Evolutionary conservation across 2,797 vertebrate genomes (phyloP).

Genomic region (Taeniopygia guttata): DNA sequence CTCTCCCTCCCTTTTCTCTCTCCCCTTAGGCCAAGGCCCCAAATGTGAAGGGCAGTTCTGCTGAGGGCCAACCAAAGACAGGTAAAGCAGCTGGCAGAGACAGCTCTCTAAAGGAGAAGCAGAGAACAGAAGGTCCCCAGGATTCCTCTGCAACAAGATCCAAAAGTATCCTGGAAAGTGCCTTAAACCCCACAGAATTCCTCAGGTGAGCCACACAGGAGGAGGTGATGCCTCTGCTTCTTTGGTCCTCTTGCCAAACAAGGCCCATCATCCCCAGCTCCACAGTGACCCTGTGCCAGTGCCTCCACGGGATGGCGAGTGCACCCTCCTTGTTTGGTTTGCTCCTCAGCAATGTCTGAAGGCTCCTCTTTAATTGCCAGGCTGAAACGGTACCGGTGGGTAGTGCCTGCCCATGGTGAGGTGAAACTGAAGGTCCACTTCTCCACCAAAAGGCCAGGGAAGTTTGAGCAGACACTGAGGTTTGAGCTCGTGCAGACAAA

Average conservation of each 20-base stretch:
- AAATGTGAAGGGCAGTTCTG: background rate
- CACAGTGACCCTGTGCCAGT: rapidly evolving
- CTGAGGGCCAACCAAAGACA: background rate
- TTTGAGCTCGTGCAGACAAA: conserved; percentile 86
- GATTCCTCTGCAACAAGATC: background rate
- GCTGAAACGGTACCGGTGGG: conserved; percentile 83
- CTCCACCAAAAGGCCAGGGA: conserved; percentile 72
- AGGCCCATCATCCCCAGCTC: background rate
- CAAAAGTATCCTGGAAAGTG: background rate
- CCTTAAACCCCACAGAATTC: background rate
- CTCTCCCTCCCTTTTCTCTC: background rate
- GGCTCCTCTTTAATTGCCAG: conserved; percentile 66
- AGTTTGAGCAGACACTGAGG: conserved; percentile 81
- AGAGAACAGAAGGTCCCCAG: background rate
- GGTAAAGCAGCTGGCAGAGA: background rate
- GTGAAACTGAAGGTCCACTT: conserved; percentile 82
- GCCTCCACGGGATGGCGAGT: background rate
- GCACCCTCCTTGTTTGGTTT: background rate
- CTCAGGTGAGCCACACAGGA: conserved; percentile 53
- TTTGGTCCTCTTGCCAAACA: background rate
- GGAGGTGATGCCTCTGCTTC: background rate
- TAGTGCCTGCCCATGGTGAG: conserved; percentile 77
- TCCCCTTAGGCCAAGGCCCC: background rate
- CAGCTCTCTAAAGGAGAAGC: background rate
- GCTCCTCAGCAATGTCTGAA: background rate